Evolutionary conservation across 2,797 vertebrate genomes (phyloP), one percentile per base, ranked within the genome.

Genomic region (Epinephelus coioides): DNA sequence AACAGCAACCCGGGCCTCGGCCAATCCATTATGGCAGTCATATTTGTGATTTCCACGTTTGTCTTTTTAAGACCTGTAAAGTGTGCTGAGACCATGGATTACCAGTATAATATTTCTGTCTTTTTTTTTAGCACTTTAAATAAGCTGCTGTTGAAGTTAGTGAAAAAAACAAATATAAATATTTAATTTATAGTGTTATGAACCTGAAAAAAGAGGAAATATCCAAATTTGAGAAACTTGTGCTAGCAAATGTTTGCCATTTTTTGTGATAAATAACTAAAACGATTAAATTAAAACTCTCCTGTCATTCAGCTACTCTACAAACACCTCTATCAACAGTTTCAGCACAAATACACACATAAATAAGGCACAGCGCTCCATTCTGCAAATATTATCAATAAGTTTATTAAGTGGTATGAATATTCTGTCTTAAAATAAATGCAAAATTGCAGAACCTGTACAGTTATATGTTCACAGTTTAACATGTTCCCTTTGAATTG

Each of bases 391-490:
- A 91, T 86, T 93, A 91, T 91, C 95, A 94, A 73, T 93, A 92
- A 78, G 91, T 97, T 97, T 98, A 98, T 98, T 98, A 95, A 96
- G 96, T 95, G 95, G 94, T 96, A 95, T 94, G 92, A 95, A 94
- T 91, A 93, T 92, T 91, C 65, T 88, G 86, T 91, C 89, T 95
- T 95, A 91, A 95, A 95, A 96, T 93, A 94, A 91, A 97, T 95
- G 94, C 84, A 90, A 91, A 80, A 92, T 84, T 90, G 87, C 92
- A 84, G 88, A 95, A 93, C 94, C 96, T 97, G 95, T 97, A 97
- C 96, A 98, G 93, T 95, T 91, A 97, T 96, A 96, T 94, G 95
- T 96, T 98, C 97, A 98, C 97, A 98, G 97, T 96, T 97, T 95
- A 96, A 96, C 94, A 96, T 95, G 96, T 97, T 96, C 97, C 96